Evolutionary conservation across 2,797 vertebrate genomes (phyloP).

Genomic region (Kryptopterus vitreolus): DNA sequence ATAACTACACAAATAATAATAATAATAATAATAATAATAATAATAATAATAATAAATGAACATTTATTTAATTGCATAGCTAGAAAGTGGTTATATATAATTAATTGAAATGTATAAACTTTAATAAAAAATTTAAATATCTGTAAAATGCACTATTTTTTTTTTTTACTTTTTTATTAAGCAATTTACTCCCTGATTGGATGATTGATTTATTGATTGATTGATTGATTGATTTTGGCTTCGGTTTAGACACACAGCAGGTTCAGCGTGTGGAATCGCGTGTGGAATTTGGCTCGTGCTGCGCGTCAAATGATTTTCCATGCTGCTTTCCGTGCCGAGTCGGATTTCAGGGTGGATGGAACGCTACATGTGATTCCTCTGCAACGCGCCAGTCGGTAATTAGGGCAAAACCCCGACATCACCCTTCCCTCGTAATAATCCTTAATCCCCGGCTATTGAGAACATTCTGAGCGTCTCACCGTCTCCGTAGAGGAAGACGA

Average conservation of each 20-base stretch:
- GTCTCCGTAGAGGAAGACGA: constrained; percentile 84
- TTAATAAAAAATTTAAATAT: neutral
- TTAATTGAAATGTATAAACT: no score
- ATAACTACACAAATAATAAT: no score
- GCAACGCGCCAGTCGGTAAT: neutral
- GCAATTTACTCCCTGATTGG: neutral
- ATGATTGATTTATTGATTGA: neutral
- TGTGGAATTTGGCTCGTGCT: neutral
- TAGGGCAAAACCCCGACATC: neutral
- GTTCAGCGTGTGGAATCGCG: neutral
- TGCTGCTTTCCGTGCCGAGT: neutral
- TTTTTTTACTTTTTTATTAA: neutral
- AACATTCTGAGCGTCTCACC: no score
- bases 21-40: no score
- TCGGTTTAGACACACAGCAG: neutral
- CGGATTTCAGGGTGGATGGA: neutral
- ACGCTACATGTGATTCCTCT: neutral
- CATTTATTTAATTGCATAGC: no score
- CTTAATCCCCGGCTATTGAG: no score
- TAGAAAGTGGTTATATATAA: no score
- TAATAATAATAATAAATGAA: no score
- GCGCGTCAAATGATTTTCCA: neutral
- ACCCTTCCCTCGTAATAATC: neutral
- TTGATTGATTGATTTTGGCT: neutral
- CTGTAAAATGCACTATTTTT: neutral